Percentiles rank a stretch among this genome's conserved stretches.
Conservation (phyloP, 2,888 invertebrate genomes). For the Tribolium freemani region DNA sequence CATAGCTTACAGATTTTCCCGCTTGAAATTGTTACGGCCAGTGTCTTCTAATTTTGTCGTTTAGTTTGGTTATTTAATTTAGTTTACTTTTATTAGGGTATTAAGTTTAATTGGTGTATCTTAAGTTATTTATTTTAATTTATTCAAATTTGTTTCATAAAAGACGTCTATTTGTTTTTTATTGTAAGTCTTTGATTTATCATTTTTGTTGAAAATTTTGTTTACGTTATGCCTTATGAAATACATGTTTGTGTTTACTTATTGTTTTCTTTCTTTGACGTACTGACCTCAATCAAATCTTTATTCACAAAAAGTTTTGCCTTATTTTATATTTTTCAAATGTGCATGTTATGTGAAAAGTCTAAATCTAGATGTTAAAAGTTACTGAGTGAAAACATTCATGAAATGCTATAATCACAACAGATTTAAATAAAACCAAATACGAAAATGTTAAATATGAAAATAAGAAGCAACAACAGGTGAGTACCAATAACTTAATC, state of each 20-base stretch:
- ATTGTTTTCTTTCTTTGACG: slow-evolving; percentile 21
- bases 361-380: too few species aligned
- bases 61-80: slow-evolving; percentile 3
- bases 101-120: slow-evolving; percentile 49
- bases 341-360: too few species aligned
- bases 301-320: not conserved
- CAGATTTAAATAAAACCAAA: too few species aligned
- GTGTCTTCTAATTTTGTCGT: slow-evolving; percentile 21
- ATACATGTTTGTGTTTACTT: slow-evolving; percentile 48
- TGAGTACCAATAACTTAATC: too few species aligned
- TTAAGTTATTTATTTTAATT: slow-evolving; percentile 73
- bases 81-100: slow-evolving; percentile 12
- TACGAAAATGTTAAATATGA: too few species aligned
- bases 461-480: too few species aligned
- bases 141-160: slow-evolving; percentile 65
- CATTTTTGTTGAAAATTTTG: slow-evolving; percentile 45
- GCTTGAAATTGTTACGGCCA: slow-evolving; percentile 19
- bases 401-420: too few species aligned
- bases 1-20: not conserved
- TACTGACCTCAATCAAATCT: not conserved
- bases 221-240: slow-evolving; percentile 47
- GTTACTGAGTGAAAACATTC: too few species aligned
- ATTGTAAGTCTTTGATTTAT: slow-evolving; percentile 42
- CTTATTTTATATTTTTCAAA: not conserved
- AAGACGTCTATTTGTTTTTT: slow-evolving; percentile 40